A percentile compares a stretch with the other conserved stretches of the same genome.
Conservation (phyloP, 1,140 invertebrate species). For the Brachionus rubens region DNA sequence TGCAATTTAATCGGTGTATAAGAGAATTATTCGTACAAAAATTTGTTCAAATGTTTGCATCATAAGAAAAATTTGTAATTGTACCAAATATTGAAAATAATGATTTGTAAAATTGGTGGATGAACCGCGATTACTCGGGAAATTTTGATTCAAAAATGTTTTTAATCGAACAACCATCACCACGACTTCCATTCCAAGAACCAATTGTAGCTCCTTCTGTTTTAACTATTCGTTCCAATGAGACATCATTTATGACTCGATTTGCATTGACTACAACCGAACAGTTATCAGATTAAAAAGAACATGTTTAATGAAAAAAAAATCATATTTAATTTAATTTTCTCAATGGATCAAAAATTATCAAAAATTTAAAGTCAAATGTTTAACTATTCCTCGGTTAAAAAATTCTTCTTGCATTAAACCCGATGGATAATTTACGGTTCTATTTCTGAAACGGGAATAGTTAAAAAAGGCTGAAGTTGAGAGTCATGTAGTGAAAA, state of each 20-base stretch:
- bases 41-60: slow-evolving; percentile 89
- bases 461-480: too few species aligned
- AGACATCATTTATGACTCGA: not conserved
- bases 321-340: too few species aligned
- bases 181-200: slow-evolving; percentile 76
- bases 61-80: slow-evolving; percentile 94
- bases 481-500: too few species aligned
- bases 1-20: slow-evolving; percentile 35
- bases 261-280: slow-evolving; percentile 10
- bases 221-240: not conserved
- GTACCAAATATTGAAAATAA: slow-evolving; percentile 74
- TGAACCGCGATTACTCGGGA: slow-evolving; percentile 55
- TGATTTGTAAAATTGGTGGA: slow-evolving; percentile 39
- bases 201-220: slow-evolving; percentile 2
- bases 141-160: slow-evolving; percentile 98
- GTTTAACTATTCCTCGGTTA: too few species aligned
- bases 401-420: too few species aligned
- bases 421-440: too few species aligned
- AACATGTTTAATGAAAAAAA: not conserved
- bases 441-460: too few species aligned
- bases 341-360: too few species aligned
- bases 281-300: not conserved
- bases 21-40: slow-evolving; percentile 57
- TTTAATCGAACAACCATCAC: slow-evolving; percentile 92
- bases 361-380: too few species aligned